Conservation (phyloP, 2,888 invertebrate species). For the Noctua pronuba region DNA sequence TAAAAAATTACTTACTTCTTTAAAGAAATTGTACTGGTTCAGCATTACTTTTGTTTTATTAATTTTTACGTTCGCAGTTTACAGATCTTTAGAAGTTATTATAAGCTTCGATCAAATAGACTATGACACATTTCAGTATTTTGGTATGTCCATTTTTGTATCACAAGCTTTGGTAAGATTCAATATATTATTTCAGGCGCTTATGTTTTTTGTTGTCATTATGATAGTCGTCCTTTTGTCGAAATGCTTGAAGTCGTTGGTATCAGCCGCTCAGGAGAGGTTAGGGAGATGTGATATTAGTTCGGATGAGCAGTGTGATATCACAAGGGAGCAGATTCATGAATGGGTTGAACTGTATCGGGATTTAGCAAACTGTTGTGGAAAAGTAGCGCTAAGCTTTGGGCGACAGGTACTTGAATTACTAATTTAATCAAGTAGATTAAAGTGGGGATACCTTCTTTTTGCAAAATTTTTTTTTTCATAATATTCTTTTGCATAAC, state of each 20-base stretch:
- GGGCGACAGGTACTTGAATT: constrained; percentile 16
- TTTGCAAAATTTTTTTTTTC: too few relatives aligned
- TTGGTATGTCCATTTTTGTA: not conserved
- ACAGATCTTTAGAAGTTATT: not conserved
- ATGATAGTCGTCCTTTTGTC: constrained; percentile 3
- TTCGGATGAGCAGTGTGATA: not conserved
- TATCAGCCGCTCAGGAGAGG: not conserved
- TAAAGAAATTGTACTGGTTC: constrained; percentile 3
- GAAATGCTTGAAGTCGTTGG: not conserved
- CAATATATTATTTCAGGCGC: not conserved
- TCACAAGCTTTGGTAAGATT: constrained; percentile 3
- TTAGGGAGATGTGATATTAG: not conserved
- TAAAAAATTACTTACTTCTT: not conserved
- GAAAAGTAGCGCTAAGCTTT: constrained; percentile 7
- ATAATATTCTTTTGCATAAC: too few relatives aligned
- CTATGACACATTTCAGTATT: not conserved
- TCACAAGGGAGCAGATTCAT: constrained; percentile 16
- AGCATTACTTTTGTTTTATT: not conserved
- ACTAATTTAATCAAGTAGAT: not conserved
- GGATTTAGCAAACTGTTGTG: constrained; percentile 12
- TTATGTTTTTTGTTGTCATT: not conserved
- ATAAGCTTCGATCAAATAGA: not conserved
- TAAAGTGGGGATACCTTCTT: too few relatives aligned
- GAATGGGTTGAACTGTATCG: constrained; percentile 27
- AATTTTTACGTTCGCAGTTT: constrained; percentile 13